Evolutionary conservation across 2,797 vertebrate species (phyloP).

Genomic region (Propithecus perrieri): DNA sequence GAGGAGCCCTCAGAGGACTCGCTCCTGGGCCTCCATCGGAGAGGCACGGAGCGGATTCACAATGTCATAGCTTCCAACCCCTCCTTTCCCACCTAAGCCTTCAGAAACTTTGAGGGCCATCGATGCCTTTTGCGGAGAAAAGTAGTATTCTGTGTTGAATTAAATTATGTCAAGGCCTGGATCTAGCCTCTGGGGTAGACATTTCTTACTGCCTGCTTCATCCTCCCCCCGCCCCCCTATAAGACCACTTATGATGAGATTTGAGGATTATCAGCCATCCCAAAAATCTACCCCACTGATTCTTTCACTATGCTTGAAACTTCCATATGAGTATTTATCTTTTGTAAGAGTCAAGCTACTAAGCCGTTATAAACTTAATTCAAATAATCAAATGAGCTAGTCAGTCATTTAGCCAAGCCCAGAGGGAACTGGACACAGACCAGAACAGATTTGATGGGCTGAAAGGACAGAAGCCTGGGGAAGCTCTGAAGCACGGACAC

Average conservation of each 20-base stretch:
- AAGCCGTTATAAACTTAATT: neutral
- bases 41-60: neutral
- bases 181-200: neutral
- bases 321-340: neutral
- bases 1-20: neutral
- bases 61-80: neutral
- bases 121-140: neutral
- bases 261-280: neutral
- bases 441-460: neutral
- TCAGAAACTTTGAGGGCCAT: neutral
- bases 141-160: neutral
- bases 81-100: neutral
- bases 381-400: neutral
- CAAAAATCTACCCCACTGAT: neutral
- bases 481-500: no score
- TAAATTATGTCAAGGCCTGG: neutral
- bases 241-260: neutral
- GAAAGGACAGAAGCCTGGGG: neutral
- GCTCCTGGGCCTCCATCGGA: neutral
- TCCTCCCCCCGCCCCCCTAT: no score
- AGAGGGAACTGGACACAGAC: neutral
- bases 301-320: conserved; percentile 1
- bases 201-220: neutral
- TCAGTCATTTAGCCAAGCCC: neutral
- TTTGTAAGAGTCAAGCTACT: neutral